A percentile compares a stretch with the other conserved stretches of the same genome.
phyloP scores from a whole-genome alignment of 2,113 vertebrate genomes.

The Tychaedon coryphoeus region DNA sequence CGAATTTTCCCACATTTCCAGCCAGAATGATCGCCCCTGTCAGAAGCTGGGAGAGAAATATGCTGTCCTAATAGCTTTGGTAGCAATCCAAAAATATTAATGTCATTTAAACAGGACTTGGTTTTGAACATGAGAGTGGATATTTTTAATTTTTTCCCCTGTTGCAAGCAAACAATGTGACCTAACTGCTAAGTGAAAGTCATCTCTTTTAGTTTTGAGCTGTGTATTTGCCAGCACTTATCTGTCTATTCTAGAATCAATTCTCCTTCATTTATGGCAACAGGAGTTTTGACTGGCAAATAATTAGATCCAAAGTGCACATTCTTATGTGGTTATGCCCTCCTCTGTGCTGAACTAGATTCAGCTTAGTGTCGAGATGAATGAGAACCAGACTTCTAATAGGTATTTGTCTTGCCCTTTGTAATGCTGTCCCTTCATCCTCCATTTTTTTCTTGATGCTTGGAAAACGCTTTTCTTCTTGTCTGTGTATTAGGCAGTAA shows the following conservation, averaged over 20 bases:
- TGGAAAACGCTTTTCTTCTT: not conserved
- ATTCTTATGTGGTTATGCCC: not conserved
- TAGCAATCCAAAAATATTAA: not conserved
- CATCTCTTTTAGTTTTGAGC: not conserved
- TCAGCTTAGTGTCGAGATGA: not conserved
- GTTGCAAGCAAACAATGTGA: not conserved
- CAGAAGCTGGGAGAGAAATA: not conserved
- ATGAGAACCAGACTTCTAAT: not conserved
- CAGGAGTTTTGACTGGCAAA: not conserved
- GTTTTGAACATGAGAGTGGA: not conserved
- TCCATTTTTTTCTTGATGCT: not conserved
- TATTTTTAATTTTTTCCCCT: not conserved
- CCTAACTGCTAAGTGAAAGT: not conserved
- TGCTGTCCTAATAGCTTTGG: not conserved
- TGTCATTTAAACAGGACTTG: not conserved
- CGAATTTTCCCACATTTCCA: not conserved
- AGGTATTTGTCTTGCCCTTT: not conserved
- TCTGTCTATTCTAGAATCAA: not conserved
- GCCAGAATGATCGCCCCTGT: accelerated
- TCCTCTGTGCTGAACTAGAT: not conserved
- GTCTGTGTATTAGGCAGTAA: not conserved
- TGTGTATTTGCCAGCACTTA: not conserved
- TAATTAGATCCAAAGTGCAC: not conserved
- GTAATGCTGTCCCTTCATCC: not conserved
- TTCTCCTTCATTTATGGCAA: not conserved